A percentile compares a stretch with the other conserved stretches of the same genome.
phyloP scores from a whole-genome alignment of 2,797 vertebrate species.

The Sebastiscus albofasciatus region DNA sequence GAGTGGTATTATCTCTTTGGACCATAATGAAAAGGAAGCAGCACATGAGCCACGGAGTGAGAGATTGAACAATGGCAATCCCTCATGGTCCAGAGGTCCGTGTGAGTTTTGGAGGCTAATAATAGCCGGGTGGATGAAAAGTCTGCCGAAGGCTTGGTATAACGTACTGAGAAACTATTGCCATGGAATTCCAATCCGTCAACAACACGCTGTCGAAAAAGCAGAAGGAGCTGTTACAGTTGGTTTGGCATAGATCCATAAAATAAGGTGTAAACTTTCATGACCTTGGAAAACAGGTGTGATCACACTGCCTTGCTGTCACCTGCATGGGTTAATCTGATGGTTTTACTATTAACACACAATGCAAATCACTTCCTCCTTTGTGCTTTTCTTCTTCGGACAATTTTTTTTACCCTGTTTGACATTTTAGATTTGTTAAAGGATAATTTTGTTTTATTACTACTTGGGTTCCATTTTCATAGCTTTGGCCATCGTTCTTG shows the following conservation, averaged over 20 bases:
- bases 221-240: conserved; percentile 32
- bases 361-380: not conserved
- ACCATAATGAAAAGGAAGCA: conserved; percentile 58
- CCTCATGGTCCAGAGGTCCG: conserved; percentile 46
- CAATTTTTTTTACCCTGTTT: not conserved
- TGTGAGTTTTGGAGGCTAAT: conserved; percentile 51
- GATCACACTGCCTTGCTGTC: not conserved
- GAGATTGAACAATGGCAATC: conserved; percentile 56
- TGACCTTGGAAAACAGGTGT: conserved; percentile 48
- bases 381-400: not conserved
- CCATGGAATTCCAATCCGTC: conserved; percentile 32
- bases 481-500: not conserved
- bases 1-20: conserved; percentile 70
- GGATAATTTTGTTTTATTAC: not conserved
- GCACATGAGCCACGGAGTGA: conserved; percentile 45
- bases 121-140: conserved; percentile 47
- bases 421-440: not conserved
- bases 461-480: not conserved
- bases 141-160: conserved; percentile 24
- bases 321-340: conserved; percentile 11
- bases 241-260: conserved; percentile 28
- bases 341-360: not conserved
- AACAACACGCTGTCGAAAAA: conserved; percentile 25
- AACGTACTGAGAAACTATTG: conserved; percentile 15
- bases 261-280: conserved; percentile 19